Evolutionary conservation across 2,797 vertebrate genomes (phyloP).

Genomic region (Numenius phaeopus): DNA sequence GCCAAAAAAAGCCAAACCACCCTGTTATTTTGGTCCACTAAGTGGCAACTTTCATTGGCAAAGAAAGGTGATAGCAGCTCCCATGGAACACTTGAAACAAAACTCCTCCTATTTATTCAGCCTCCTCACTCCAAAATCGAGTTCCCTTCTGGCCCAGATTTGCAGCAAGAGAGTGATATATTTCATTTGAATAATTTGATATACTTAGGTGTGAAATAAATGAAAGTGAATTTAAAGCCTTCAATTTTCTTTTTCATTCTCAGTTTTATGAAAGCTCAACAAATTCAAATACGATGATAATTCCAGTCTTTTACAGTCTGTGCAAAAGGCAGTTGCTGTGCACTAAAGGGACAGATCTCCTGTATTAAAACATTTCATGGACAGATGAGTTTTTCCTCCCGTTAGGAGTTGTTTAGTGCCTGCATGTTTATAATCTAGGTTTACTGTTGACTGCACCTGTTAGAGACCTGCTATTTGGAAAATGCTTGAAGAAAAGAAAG

Average conservation of each 20-base stretch:
- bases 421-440: not conserved
- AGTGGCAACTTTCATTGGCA: not conserved
- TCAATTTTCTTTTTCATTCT: not conserved
- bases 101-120: not conserved
- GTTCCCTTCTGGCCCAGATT: not conserved
- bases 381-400: not conserved
- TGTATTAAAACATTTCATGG: not conserved
- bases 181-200: not conserved
- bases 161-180: not conserved
- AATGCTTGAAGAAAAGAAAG: not conserved
- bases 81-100: not conserved
- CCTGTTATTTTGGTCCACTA: not conserved
- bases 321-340: not conserved
- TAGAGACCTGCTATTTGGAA: not conserved
- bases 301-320: not conserved
- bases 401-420: not conserved
- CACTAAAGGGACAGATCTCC: not conserved
- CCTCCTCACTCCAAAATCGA: not conserved
- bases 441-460: not conserved
- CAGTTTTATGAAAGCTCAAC: not conserved
- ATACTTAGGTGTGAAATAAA: not conserved
- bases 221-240: not conserved
- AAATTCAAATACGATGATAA: not conserved
- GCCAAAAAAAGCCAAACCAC: not conserved
- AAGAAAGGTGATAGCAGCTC: not conserved